Evolutionary conservation across 2,113 vertebrate genomes (phyloP), one percentile per base, ranked within the genome.

Genomic region (Egretta garzetta): DNA sequence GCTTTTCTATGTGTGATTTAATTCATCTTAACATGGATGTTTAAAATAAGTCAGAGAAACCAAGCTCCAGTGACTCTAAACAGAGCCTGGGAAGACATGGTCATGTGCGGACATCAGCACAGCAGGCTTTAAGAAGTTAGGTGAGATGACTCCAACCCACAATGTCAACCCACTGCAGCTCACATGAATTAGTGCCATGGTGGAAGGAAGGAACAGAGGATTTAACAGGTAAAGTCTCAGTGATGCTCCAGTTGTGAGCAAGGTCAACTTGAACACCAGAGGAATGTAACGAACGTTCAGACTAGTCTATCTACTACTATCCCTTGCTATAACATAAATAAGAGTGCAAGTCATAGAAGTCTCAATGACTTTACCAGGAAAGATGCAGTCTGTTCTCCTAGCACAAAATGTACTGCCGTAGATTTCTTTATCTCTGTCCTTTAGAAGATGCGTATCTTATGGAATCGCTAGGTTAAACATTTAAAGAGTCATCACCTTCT

Each of bases 21-120:
- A 53, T 86, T 60, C 6, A 15, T 43, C 39, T 73, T 49, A 63
- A 75, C 41, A 23, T 1, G 15, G 15, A 50, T 62, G 9, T 77
- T 86, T 58, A 80, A 59, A 96, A 18, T 22, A 60, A 92, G 32
- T 28, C 55, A 62, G 59, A 84, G 41, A 23, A 89, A 37, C 7
- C 17, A n/a, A 58, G n/a, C 33, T 59, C 4, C 64, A 71, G 10
- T 14, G 55, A 58, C 72, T 80, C 30, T 71, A 58, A 53, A 37
- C 1, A 4, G 72, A 92, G 18, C 32, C 45, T 52, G 32, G 43
- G 23, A 86, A 67, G 68, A 53, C 28, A 9, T 2, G 6, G 12
- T 39, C 49, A 32, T 1, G 0, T 39, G 30, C 62, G 27, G 33
- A 17, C 35, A 66, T 6, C 0, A 4, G 23, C 41, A 66, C 17